Conservation (phyloP, 2,797 vertebrate genomes). For the Xiphophorus birchmanni region DNA sequence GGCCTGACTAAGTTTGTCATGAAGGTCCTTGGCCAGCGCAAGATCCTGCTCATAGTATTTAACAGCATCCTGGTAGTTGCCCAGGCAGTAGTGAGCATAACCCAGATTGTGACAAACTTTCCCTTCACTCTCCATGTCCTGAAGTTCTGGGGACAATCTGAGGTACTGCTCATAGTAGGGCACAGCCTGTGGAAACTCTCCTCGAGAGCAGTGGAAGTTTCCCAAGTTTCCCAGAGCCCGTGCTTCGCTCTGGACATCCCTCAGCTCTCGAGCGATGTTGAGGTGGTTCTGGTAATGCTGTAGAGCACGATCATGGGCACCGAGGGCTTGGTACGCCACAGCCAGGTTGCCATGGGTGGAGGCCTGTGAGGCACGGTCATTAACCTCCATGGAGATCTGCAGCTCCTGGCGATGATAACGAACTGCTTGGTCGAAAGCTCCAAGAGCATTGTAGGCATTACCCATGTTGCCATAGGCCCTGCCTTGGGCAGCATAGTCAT, state of each 20-base stretch:
- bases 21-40: constrained; percentile 95
- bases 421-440: constrained; percentile 94
- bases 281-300: constrained; percentile 99
- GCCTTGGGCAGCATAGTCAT: constrained; percentile 95
- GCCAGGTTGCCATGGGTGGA: constrained; percentile 97
- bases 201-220: constrained; percentile 97
- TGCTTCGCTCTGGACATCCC: constrained; percentile 95
- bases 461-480: constrained; percentile 98
- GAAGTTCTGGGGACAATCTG: constrained; percentile 91
- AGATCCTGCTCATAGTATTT: constrained; percentile 97
- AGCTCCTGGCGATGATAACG: constrained; percentile 98
- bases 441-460: constrained; percentile 95
- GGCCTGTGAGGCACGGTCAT: constrained; percentile 95
- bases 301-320: constrained; percentile 95
- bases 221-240: constrained; percentile 95
- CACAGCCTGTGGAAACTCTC: constrained; percentile 93
- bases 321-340: constrained; percentile 95
- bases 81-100: constrained; percentile 96
- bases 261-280: constrained; percentile 94
- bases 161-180: constrained; percentile 98
- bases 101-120: constrained; percentile 98
- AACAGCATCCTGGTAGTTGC: constrained; percentile 94
- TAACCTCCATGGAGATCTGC: constrained; percentile 99
- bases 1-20: constrained; percentile 97
- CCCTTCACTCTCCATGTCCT: constrained; percentile 98